Base-by-base conservation (phyloP, 2,888 invertebrate genomes). In the Gordius sp. region DNA sequence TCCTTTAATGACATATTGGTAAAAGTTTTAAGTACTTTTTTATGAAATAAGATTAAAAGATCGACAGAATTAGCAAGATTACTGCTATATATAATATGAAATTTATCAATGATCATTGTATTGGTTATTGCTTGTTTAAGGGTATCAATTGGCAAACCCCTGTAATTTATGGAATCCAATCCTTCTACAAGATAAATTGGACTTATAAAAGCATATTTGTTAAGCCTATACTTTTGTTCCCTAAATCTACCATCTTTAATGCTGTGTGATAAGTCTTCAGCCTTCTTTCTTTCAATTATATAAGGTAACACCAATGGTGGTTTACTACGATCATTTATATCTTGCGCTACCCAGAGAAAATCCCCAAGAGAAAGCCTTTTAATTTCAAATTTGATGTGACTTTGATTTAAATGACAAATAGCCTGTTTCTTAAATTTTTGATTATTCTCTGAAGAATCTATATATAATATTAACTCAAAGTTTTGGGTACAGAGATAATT, bases 181-280 rank as follows among this genome's bases (percentile, higher is more conserved):
- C 55, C 27, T 54, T 54, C 55, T 26, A 54, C 20, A 8, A 54
- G 23, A 13, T 26, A 54, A 16, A 54, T 54, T 16, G 55, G 27
- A 26, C 27, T 54, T 20, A 54, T n/a, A 54, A 8, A 26, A 16
- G 4, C 8, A 2, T 8, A 4, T 20, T 54, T 25, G 16, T 20
- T 47, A 8, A 54, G 20, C 16, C 55, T 25, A 54, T 26, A 54
- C 23, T 54, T 54, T 54, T 54, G 55, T 54, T 54, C 55, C 27
- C 28, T 25, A 20, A 26, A 54, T 16, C 55, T 4, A 4, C 55
- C 55, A 54, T 54, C 55, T 54, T 28, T 25, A 27, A 54, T 54
- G 23, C 55, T 54, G 27, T 25, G 28, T 16, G 55, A 25, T 28
- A 54, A 28, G 23, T 54, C 55, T 8, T 24, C 25, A 8, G 27